Base-by-base conservation (phyloP, 2,888 invertebrate genomes). In the Dicyrtomina minuta region DNA sequence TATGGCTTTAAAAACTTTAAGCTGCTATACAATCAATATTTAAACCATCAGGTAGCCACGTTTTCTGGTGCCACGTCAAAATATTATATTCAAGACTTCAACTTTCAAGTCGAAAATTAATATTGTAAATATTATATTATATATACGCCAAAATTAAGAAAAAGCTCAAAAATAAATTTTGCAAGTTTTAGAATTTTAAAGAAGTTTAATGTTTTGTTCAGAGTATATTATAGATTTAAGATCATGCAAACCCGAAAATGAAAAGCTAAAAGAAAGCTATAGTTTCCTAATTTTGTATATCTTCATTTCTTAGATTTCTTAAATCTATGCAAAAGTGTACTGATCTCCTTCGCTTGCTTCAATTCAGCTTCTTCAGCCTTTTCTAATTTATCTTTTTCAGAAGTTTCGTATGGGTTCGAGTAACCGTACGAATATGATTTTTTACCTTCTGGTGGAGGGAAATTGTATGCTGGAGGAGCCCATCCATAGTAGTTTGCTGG, bases 401-500 rank as follows among this genome's bases (percentile, higher is more conserved):
- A 26, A 3, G 26, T 20, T 6, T 5, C 20, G 4, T 20, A 13
- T n/a, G n/a, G n/a, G 27, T 59, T 39, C 5, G 2, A 3, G 22
- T 39, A 15, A 41, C 13, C 8, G 13, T 22, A 44, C 22, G 43
- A 24, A 61, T 61, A 15, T 6, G 13, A 17, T 61, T 61, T 17
- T 79, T 80, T 83, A 84, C 80, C 75, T 83, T 84, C 66, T 83
- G 84, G 68, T 81, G 81, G 79, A 8, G 87, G 87, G 80, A 88
- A 88, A 75, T 87, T 87, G 78, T 87, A 84, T 67, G 90, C 89
- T 0, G 93, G 93, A 60, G 96, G 96, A 78, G 91, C 87, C 90
- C 96, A 96, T 74, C 96, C 96, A 80, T 96, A 96, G 82, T 93
- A 93, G 20, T 81, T 82, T 51, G 79, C 78, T 4, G 83, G 82